These are phyloP conservation scores for Shargacucullia verbasci DNA, from an alignment of 2,888 invertebrate genomes.

Conservation along the genomic window DNA sequence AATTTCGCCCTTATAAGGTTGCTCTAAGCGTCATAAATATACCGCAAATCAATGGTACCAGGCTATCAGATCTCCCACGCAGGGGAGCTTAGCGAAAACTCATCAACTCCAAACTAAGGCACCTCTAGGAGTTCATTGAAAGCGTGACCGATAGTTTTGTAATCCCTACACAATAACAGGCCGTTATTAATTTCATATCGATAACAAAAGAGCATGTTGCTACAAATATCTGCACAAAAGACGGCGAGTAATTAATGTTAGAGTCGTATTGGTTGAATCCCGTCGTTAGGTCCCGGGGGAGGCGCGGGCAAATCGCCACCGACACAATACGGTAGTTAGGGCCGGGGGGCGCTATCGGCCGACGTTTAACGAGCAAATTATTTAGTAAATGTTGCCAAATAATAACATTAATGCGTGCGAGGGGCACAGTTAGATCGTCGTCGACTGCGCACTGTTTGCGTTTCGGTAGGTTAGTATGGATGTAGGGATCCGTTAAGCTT, in stretches of 20 bases:
- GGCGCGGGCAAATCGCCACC: constrained; percentile 68
- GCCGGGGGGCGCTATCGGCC: constrained; percentile 78
- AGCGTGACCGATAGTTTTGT: constrained; percentile 71
- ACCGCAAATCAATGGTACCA: constrained; percentile 7
- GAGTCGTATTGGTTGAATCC: constrained; percentile 81
- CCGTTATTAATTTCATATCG: constrained; percentile 81
- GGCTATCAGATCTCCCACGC: constrained; percentile 21
- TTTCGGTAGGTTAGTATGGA: constrained; percentile 29
- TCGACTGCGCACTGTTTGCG: constrained; percentile 27
- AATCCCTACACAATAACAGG: constrained; percentile 72
- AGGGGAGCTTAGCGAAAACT: constrained; percentile 69
- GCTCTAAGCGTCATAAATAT: constrained; percentile 14
- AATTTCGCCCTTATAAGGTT: constrained; percentile 10
- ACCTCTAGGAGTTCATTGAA: constrained; percentile 72
- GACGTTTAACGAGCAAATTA: constrained; percentile 88
- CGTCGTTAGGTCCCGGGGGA: constrained; percentile 78
- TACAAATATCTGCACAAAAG: constrained; percentile 84
- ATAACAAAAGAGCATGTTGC: constrained; percentile 84
- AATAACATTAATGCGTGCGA: constrained; percentile 85
- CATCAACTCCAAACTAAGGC: constrained; percentile 69
- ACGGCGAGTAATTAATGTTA: constrained; percentile 82
- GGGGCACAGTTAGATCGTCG: constrained; percentile 53
- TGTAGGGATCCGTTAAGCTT: neutral
- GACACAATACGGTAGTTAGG: constrained; percentile 87
- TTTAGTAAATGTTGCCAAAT: constrained; percentile 89